These are phyloP conservation scores for Erebia palarica DNA, from an alignment of 2,888 invertebrate genomes.

Conservation along the genomic window DNA sequence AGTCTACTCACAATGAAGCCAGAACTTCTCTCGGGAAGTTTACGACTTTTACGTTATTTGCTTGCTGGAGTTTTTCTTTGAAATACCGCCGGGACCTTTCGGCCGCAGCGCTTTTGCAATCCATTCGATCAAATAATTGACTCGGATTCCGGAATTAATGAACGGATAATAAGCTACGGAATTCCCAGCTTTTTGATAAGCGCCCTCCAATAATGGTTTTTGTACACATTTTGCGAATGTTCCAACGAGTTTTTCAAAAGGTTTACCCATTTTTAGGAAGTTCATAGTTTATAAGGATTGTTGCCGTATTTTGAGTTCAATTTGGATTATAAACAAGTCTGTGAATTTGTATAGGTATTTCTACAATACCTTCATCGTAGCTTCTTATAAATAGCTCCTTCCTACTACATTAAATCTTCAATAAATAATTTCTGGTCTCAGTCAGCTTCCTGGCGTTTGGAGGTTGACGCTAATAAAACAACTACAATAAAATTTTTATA, in stretches of 20 bases:
- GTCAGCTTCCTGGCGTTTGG: too few relatives aligned
- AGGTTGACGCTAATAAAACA: too few relatives aligned
- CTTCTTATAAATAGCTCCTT: too few relatives aligned
- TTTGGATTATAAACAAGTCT: too few relatives aligned
- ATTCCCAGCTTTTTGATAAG: constrained; percentile 16
- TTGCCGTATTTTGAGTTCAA: too few relatives aligned
- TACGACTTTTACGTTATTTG: constrained; percentile 18
- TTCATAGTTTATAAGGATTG: too few relatives aligned
- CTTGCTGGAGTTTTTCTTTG: constrained; percentile 22
- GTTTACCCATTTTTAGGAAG: background rate
- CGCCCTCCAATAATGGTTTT: background rate
- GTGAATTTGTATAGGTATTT: too few relatives aligned
- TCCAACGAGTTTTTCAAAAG: background rate
- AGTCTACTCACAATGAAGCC: constrained; percentile 3
- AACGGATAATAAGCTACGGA: constrained; percentile 27
- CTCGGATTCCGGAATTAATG: constrained; percentile 34
- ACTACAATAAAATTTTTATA: too few relatives aligned
- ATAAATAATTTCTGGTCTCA: too few relatives aligned
- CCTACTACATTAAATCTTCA: too few relatives aligned
- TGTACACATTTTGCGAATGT: background rate
- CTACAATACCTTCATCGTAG: too few relatives aligned
- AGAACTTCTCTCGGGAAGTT: constrained; percentile 9
- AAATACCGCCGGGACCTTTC: constrained; percentile 28
- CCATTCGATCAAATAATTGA: constrained; percentile 32
- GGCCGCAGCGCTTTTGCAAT: constrained; percentile 29